Evolutionary conservation across 2,113 vertebrate genomes (phyloP).

Genomic region (Parotia lawesii): DNA sequence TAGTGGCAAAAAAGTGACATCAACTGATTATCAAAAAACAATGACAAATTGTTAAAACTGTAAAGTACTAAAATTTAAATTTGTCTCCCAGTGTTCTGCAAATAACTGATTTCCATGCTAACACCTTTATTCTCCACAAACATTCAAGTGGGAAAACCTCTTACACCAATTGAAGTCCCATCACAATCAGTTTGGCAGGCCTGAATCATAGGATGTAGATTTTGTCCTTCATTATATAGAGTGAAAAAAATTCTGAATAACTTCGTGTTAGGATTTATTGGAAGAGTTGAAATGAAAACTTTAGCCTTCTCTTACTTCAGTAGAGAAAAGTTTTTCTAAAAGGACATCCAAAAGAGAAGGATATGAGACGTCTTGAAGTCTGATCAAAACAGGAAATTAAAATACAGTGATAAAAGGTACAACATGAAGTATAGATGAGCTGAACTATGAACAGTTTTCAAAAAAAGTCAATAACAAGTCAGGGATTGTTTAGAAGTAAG

Average conservation of each 20-base stretch:
- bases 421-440: not conserved
- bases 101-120: not conserved
- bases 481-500: not conserved
- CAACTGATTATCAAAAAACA: not conserved
- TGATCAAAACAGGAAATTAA: not conserved
- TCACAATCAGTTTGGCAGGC: not conserved
- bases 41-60: not conserved
- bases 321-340: not conserved
- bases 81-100: not conserved
- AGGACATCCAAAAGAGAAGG: not conserved
- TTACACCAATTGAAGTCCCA: not conserved
- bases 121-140: not conserved
- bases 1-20: not conserved
- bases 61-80: not conserved
- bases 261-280: not conserved
- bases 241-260: not conserved
- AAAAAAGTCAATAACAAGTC: not conserved
- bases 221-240: not conserved
- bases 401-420: not conserved
- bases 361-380: not conserved
- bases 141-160: not conserved
- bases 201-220: not conserved
- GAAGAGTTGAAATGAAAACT: not conserved
- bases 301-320: not conserved
- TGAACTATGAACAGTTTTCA: not conserved